phyloP scores from a whole-genome alignment of 2,113 vertebrate genomes.

The Podocnemis expansa region DNA sequence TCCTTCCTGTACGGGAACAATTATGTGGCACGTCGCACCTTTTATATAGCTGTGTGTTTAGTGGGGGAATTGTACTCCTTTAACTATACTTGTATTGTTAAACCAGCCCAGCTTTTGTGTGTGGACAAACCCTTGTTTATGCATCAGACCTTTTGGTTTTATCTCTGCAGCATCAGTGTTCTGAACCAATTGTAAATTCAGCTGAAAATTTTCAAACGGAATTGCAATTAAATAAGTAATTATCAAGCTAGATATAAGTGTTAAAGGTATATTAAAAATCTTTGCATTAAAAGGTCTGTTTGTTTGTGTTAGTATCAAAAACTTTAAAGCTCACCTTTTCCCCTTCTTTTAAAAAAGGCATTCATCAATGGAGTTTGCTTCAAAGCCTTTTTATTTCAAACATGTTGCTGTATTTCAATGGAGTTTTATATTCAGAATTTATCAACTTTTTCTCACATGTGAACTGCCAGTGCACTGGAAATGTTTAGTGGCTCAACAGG shows the following conservation, averaged over 20 bases:
- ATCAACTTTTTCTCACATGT: neutral
- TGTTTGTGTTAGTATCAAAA: neutral
- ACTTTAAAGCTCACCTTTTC: too few relatives aligned
- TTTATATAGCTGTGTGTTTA: too few relatives aligned
- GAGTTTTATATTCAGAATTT: neutral
- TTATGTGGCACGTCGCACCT: neutral
- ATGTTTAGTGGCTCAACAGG: neutral
- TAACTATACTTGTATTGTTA: neutral
- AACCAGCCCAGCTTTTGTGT: accelerated
- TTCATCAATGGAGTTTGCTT: neutral
- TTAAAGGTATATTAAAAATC: neutral
- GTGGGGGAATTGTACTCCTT: accelerated
- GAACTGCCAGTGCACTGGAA: neutral
- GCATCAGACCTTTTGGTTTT: accelerated
- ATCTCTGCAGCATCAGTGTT: accelerated
- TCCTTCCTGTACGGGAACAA: neutral
- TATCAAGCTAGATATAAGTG: neutral
- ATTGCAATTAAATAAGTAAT: neutral
- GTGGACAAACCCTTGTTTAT: neutral
- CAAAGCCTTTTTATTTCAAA: neutral
- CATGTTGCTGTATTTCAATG: neutral
- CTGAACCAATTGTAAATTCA: neutral
- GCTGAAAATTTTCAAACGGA: neutral
- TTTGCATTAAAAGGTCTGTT: neutral
- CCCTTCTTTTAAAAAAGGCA: neutral